Conservation (phyloP, 2,888 invertebrate genomes). For the Aquatica leii region DNA sequence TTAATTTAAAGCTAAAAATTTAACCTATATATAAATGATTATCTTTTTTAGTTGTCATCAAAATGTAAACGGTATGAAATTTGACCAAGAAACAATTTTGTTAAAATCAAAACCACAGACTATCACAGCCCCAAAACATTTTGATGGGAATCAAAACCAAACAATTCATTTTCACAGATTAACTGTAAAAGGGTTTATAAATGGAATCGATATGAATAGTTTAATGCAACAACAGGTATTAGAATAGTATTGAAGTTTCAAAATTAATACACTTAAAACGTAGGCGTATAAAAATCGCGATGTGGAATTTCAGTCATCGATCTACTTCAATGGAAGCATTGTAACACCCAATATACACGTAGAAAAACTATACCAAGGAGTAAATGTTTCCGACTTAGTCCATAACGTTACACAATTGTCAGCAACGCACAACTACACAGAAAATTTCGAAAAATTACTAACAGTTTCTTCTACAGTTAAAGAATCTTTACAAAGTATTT, state of each 20-base stretch:
- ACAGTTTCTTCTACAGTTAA: slow-evolving; percentile 48
- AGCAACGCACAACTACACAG: slow-evolving; percentile 52
- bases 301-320: slow-evolving; percentile 42
- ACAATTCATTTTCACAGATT: slow-evolving; percentile 48
- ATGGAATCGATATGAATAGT: slow-evolving; percentile 50
- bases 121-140: slow-evolving; percentile 57
- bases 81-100: slow-evolving; percentile 55
- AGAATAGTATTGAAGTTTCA: slow-evolving; percentile 3
- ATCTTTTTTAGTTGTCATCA: slow-evolving; percentile 49
- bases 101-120: slow-evolving; percentile 56
- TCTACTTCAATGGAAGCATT: slow-evolving; percentile 51
- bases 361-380: slow-evolving; percentile 50
- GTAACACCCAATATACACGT: slow-evolving; percentile 51
- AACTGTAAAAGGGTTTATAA: slow-evolving; percentile 51
- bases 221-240: slow-evolving; percentile 54
- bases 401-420: slow-evolving; percentile 48
- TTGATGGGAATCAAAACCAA: slow-evolving; percentile 38
- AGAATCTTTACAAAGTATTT: slow-evolving; percentile 52
- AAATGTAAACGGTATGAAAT: slow-evolving; percentile 52
- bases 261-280: slow-evolving; percentile 27
- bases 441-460: slow-evolving; percentile 52
- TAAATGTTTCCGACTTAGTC: slow-evolving; percentile 53
- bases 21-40: background rate
- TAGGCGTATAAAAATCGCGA: slow-evolving; percentile 50
- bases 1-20: no score